Evolutionary conservation across 1,140 invertebrate species (phyloP).

Genomic region (Neodiprion virginianus): DNA sequence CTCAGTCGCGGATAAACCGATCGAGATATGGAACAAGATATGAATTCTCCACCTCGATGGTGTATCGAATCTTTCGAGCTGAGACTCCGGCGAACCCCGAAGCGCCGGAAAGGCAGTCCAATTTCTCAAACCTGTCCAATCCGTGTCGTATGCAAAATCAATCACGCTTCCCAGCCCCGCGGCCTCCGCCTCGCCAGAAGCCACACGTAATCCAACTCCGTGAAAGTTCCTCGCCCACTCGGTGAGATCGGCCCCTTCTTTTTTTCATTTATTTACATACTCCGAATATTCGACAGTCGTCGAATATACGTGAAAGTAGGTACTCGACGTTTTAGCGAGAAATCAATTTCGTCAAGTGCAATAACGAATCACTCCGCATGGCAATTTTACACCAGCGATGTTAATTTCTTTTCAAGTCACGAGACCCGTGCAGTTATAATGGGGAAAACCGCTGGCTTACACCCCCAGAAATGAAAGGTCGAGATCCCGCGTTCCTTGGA

Average conservation of each 20-base stretch:
- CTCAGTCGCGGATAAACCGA: not conserved
- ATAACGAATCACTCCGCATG: too few relatives aligned
- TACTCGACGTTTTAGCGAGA: too few relatives aligned
- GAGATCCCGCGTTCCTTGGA: slow-evolving; percentile 30
- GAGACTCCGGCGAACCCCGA: slow-evolving; percentile 29
- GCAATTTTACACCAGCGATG: slow-evolving; percentile 25
- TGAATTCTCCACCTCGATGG: not conserved
- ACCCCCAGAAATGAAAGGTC: slow-evolving; percentile 36
- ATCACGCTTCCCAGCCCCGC: slow-evolving; percentile 45
- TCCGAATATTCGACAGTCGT: too few relatives aligned
- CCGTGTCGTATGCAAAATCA: slow-evolving; percentile 65
- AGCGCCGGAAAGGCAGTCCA: slow-evolving; percentile 53
- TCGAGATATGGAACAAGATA: not conserved
- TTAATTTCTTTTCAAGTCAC: too few relatives aligned
- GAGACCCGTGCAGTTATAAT: too few relatives aligned
- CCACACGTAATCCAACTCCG: slow-evolving; percentile 42
- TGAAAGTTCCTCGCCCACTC: slow-evolving; percentile 35
- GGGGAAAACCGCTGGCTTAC: not conserved
- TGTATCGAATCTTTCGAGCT: not conserved
- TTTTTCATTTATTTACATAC: slow-evolving; percentile 26
- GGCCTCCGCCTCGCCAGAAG: slow-evolving; percentile 20
- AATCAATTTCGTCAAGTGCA: too few relatives aligned
- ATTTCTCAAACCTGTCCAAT: slow-evolving; percentile 65
- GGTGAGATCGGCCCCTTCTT: slow-evolving; percentile 25
- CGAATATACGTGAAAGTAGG: too few relatives aligned